Conservation (phyloP, 1,140 invertebrate genomes). For the Notospermus geniculatus region DNA sequence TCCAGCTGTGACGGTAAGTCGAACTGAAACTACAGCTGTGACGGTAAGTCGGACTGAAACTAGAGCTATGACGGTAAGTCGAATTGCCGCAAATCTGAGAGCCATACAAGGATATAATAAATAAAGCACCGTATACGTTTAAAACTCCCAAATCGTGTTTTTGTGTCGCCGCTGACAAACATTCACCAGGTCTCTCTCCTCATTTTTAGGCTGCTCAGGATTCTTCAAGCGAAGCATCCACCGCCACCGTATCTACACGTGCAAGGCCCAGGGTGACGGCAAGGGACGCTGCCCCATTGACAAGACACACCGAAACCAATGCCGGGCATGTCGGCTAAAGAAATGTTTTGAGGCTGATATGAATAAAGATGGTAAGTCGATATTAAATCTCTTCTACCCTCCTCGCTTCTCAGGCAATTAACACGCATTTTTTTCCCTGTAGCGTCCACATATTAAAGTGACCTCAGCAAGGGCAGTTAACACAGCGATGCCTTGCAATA, state of each 20-base stretch:
- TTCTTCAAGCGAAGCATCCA: constrained; percentile 98
- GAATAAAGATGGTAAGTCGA: constrained; percentile 95
- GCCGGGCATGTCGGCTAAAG: constrained; percentile 87
- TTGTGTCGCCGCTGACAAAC: neutral
- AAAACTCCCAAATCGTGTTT: neutral
- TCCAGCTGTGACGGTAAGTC: constrained; percentile 65
- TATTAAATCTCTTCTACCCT: no score
- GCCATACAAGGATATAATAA: neutral
- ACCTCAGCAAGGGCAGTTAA: no score
- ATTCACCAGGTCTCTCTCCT: neutral
- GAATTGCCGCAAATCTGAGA: neutral
- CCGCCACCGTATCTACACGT: constrained; percentile 91
- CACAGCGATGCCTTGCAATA: no score
- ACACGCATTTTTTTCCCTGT: constrained; percentile 6
- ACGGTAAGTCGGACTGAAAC: neutral
- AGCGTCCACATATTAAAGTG: no score
- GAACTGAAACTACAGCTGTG: neutral
- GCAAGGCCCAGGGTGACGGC: constrained; percentile 88
- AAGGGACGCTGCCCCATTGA: constrained; percentile 93
- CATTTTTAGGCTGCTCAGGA: constrained; percentile 74
- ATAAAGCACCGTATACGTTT: neutral
- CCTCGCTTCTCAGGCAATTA: neutral
- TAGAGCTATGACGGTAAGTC: neutral
- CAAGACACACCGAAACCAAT: constrained; percentile 96
- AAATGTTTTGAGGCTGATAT: constrained; percentile 96